phyloP scores from a whole-genome alignment of 2,888 invertebrate species.

The Sisyra nigra region DNA sequence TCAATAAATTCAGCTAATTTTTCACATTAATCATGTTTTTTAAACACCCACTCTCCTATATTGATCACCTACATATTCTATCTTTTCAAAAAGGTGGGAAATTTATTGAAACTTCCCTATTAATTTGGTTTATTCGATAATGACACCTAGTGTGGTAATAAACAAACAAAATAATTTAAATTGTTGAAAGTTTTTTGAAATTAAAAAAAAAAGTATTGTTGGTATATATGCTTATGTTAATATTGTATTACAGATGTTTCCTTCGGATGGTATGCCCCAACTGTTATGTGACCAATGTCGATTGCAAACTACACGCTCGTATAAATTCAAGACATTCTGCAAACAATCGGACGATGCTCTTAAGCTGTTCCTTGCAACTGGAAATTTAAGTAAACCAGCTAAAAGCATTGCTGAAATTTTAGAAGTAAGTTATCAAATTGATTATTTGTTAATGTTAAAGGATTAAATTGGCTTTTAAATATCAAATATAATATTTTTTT shows the following conservation, averaged over 20 bases:
- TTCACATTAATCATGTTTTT: no score
- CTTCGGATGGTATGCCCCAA: constrained; percentile 57
- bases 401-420: constrained; percentile 28
- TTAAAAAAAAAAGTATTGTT: no score
- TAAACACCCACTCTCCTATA: neutral
- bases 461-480: no score
- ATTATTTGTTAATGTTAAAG: no score
- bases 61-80: neutral
- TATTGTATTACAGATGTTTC: constrained; percentile 31
- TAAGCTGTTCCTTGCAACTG: constrained; percentile 48
- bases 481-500: no score
- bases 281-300: constrained; percentile 54
- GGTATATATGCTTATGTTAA: neutral
- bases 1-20: no score
- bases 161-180: neutral
- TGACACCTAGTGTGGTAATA: no score
- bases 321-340: constrained; percentile 60
- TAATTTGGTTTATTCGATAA: neutral
- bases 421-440: constrained; percentile 23
- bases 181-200: no score
- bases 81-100: no score
- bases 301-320: constrained; percentile 48
- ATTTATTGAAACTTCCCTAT: no score
- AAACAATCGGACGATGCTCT: constrained; percentile 56
- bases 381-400: constrained; percentile 36